Evolutionary conservation across 2,113 vertebrate species (phyloP).

Genomic region (Erythrolamprus reginae): DNA sequence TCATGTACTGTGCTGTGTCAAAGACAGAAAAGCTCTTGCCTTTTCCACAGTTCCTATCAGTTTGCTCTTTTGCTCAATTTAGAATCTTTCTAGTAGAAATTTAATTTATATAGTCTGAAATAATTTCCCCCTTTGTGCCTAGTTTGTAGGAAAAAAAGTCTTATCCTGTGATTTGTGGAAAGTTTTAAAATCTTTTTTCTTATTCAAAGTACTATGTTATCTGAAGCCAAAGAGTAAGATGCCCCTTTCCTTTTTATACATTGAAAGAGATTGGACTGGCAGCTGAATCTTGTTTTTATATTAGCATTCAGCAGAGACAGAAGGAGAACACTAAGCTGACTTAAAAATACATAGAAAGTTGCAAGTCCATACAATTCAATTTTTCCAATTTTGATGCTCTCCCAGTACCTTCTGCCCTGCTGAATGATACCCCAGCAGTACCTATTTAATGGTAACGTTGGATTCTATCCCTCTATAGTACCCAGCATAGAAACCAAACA

Average conservation of each 20-base stretch:
- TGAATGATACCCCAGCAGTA: background rate
- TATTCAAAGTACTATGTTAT: background rate
- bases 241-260: background rate
- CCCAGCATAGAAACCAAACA: background rate
- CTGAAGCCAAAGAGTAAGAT: background rate
- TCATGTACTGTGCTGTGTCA: constrained; percentile 11
- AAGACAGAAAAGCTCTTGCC: constrained; percentile 32
- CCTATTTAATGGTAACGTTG: background rate
- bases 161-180: constrained; percentile 14
- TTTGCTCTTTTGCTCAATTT: constrained; percentile 25
- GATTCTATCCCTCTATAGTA: background rate
- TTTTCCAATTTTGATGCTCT: background rate
- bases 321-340: background rate
- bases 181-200: background rate
- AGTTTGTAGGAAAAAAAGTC: background rate
- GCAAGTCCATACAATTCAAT: background rate
- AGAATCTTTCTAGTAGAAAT: constrained; percentile 34
- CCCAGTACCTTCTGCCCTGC: background rate
- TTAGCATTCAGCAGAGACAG: background rate
- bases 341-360: background rate
- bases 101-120: constrained; percentile 31
- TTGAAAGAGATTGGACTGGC: background rate
- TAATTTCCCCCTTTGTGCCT: background rate
- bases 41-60: constrained; percentile 24
- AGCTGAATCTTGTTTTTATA: background rate